Percentiles rank a stretch among this genome's conserved stretches.
phyloP scores from a whole-genome alignment of 2,888 invertebrate genomes.

The Polyploca ridens region DNA sequence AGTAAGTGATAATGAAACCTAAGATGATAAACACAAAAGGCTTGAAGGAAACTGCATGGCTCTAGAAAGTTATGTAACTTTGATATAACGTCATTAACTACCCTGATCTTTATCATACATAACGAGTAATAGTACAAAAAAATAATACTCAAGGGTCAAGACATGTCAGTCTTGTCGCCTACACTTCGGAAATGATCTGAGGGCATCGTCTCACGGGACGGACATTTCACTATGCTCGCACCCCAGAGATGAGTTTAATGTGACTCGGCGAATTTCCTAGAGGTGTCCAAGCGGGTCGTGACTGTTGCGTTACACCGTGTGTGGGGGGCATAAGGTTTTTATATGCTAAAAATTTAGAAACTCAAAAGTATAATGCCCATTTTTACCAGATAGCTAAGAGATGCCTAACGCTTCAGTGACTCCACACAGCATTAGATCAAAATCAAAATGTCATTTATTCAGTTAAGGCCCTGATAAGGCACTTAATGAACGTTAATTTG shows the following conservation, averaged over 20 bases:
- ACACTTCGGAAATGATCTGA: constrained; percentile 60
- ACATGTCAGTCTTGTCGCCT: constrained; percentile 24
- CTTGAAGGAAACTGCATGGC: no score
- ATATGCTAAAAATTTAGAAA: background rate
- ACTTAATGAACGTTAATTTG: no score
- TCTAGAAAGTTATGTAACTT: no score
- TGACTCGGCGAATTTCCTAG: constrained; percentile 72
- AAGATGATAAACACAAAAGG: no score
- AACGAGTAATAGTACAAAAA: background rate
- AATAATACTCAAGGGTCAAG: constrained; percentile 48
- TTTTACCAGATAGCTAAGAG: no score
- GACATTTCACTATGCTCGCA: constrained; percentile 50
- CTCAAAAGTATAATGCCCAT: no score
- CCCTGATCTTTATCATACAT: background rate
- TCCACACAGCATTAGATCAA: no score
- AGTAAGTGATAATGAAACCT: no score
- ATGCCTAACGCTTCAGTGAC: no score
- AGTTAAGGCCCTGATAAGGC: no score
- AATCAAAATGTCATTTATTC: no score
- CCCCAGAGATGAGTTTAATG: constrained; percentile 75
- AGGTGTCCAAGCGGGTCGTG: constrained; percentile 23
- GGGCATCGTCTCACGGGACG: constrained; percentile 64
- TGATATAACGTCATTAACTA: background rate
- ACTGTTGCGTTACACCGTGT: constrained; percentile 3
- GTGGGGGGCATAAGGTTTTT: background rate